Evolutionary conservation across 2,888 invertebrate genomes (phyloP), one percentile per base, ranked within the genome.

Genomic region (Rhaphigaster nebulosa): DNA sequence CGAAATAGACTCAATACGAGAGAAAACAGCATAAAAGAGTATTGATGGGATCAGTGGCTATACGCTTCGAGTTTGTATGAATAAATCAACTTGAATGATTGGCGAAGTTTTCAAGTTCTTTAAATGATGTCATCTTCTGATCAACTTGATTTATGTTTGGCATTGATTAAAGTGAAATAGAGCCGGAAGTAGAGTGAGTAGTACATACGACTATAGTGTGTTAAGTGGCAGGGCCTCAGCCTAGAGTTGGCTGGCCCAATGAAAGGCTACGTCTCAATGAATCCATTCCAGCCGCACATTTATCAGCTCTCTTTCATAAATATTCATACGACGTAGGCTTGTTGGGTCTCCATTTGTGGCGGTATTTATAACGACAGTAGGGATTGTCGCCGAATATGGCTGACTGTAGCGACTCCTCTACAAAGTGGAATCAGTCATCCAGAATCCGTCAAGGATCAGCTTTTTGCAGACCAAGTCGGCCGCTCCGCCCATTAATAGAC

Each of bases 241-340:
- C 60, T n/a, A 10, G 1, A 1, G 1, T 50, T 1, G 84, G 6
- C 0, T 12, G 26, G 12, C 5, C 45, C 26, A n/a, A 50, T 84
- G 84, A 84, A 84, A 84, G n/a, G 45, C 34, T 26, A 84, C 84
- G 84, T 84, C 84, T 84, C 45, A 84, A 84, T 84, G 84, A 45
- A 84, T 84, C 41, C 26, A 26, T 13, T n/a, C 15, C 0, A 84
- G 26, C 45, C 84, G 15, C 41, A 84, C 84, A 84, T 84, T 45
- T n/a, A 84, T 84, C 84, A 84, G 45, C 45, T 8, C 15, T n/a
- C 84, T 84, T 84, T 84, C 84, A 84, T 84, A 84, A 84, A 84
- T 84, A 84, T 84, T 84, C 84, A 84, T 84, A 76, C 34, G 70
- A 38, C 70, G 70, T 76, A 76, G 70, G 70, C 70, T 76, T 34